Base-by-base conservation (phyloP, 37 sponge, comb jelly and placozoan species). In the Haliclona indistincta region DNA sequence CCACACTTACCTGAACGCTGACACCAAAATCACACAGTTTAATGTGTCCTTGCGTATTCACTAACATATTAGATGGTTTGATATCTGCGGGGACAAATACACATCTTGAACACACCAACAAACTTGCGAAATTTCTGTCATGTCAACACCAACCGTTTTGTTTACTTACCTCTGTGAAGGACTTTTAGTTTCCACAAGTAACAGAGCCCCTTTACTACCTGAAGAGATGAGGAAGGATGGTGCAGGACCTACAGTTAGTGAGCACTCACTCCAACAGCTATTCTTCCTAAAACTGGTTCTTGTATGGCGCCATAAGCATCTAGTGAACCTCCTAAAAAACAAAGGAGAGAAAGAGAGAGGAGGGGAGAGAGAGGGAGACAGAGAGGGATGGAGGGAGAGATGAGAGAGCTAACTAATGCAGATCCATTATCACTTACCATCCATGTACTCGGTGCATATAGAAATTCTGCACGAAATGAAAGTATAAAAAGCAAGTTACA, bases 11-110 rank as follows among this genome's bases (percentile, higher is more conserved):
- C 74, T 91, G 92, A 0, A 88, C 88, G 68, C 95, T 94, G 54
- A 95, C 96, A 25, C 96, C 96, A 85, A 95, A 95, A 73, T 95
- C 96, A 81, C 96, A 95, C 38, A 95, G 70, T 65, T 95, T 95
- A 35, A 95, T 86, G 1, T 78, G 76, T 23, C 96, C 96, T 5
- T 81, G 73, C 1, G 86, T 91, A 37, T 91, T 91, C 28, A 95
- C 89, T 38, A 95, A 79, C 58, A 95, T 83, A 56, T 95, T 95
- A 20, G 96, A 95, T 0, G 96, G 96, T 62, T 94, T 94, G 49
- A 94, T 80, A 54, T 94, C 93, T 92, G 65, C 30, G 64, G 6
- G 43, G 2, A 28, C n/a, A 67, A 11, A 10, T 33, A 28, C 36
- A 2, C 10, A 13, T 5, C 32, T 30, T 3, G 35, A 34, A 22